Evolutionary conservation across 2,797 vertebrate species (phyloP).

Genomic region (Pantherophis vulpinus): DNA sequence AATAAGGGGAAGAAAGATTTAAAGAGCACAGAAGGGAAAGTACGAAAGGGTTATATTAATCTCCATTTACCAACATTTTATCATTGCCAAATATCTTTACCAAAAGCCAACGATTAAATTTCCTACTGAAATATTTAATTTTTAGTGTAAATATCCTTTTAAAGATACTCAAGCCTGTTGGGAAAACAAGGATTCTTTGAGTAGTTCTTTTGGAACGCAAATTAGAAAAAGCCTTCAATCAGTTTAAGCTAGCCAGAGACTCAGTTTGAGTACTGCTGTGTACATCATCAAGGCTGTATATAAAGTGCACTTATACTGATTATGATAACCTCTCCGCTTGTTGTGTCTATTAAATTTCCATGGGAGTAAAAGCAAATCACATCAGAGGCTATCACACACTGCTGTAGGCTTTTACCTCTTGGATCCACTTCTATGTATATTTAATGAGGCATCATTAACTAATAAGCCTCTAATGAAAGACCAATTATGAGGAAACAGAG

Average conservation of each 20-base stretch:
- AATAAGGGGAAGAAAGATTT: background rate
- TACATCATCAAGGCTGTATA: conserved; percentile 5
- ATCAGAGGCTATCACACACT: background rate
- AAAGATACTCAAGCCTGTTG: conserved; percentile 5
- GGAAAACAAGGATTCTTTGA: background rate
- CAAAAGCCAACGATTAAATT: conserved; percentile 6
- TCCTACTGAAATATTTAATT: conserved; percentile 27
- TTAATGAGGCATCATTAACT: conserved; percentile 1
- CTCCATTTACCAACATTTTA: conserved; percentile 13
- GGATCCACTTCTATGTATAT: background rate
- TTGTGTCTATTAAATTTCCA: background rate
- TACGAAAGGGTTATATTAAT: conserved; percentile 9
- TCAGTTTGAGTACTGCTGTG: background rate
- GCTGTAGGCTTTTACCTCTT: background rate
- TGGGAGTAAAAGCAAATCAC: background rate
- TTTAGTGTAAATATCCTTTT: conserved; percentile 15
- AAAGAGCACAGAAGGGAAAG: background rate
- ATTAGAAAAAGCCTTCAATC: background rate
- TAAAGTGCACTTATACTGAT: conserved; percentile 18
- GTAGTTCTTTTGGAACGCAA: background rate
- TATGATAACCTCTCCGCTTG: background rate
- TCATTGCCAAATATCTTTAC: background rate
- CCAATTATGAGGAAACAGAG: background rate
- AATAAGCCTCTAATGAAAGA: background rate
- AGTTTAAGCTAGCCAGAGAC: background rate